phyloP scores from a whole-genome alignment of 37 sponge, comb jelly and placozoan species.

The Haliclona indistincta region DNA sequence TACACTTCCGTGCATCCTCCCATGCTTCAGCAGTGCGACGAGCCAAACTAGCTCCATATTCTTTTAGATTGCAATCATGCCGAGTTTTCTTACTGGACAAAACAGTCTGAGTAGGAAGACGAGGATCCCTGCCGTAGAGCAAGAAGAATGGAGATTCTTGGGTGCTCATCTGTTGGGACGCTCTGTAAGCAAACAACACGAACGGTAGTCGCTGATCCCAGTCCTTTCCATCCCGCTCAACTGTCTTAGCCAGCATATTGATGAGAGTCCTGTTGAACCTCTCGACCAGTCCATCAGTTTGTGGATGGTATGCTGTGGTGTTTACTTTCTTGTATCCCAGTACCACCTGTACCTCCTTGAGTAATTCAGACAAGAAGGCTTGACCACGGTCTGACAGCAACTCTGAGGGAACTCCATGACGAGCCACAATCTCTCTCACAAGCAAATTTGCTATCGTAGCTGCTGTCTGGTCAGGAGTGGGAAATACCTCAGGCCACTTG shows the following conservation, averaged over 20 bases:
- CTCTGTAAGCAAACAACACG: conserved; percentile 43
- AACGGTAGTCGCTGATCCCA: conserved; percentile 44
- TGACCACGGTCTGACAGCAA: conserved; percentile 26
- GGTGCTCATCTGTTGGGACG: conserved; percentile 8
- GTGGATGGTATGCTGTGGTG: conserved; percentile 53
- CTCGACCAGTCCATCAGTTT: conserved; percentile 61
- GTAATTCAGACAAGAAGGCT: conserved; percentile 21
- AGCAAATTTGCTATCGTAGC: conserved; percentile 22
- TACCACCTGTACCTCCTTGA: conserved; percentile 2
- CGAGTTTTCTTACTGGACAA: neutral
- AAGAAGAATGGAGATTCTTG: conserved; percentile 44
- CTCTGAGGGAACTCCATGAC: conserved; percentile 18
- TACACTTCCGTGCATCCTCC: conserved; percentile 15
- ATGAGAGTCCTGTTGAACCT: conserved; percentile 32
- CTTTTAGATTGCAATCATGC: neutral
- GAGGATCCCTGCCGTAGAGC: conserved; percentile 39
- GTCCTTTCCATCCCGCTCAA: conserved; percentile 1
- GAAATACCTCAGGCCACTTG: conserved; percentile 29
- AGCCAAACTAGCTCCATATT: conserved; percentile 4
- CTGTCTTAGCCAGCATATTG: conserved; percentile 42
- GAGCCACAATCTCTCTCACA: conserved; percentile 13
- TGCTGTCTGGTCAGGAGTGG: conserved; percentile 13
- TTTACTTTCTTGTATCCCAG: conserved; percentile 12
- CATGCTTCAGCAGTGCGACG: conserved; percentile 20
- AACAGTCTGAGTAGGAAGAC: conserved; percentile 9